These are phyloP conservation scores for Hycleus phaleratus DNA, from an alignment of 1,140 invertebrate species.

Conservation along the genomic window DNA sequence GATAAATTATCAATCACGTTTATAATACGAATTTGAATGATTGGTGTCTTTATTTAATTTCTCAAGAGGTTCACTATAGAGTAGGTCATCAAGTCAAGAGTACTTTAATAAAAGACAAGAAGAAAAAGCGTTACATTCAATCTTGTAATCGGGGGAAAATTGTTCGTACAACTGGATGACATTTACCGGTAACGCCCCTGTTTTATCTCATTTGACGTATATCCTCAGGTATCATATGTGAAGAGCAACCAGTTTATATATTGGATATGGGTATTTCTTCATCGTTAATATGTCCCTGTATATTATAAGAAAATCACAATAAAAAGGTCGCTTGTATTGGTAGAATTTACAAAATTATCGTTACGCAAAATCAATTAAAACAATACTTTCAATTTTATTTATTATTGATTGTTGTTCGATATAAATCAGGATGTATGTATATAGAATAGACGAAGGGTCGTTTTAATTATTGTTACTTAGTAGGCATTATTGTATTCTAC, in stretches of 20 bases:
- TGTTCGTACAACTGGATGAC: conserved; percentile 9
- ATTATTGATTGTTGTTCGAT: conserved; percentile 2
- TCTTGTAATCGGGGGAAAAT: neutral
- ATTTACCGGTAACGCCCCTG: conserved; percentile 13
- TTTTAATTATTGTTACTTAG: too few species aligned
- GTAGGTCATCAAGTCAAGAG: too few species aligned
- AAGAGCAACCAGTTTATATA: conserved; percentile 7
- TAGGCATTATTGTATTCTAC: neutral
- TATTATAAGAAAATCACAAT: too few species aligned
- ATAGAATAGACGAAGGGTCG: too few species aligned
- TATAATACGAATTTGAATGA: too few species aligned
- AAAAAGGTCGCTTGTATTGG: conserved; percentile 5
- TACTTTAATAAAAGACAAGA: too few species aligned
- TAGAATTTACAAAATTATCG: too few species aligned
- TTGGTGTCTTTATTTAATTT: too few species aligned
- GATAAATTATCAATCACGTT: too few species aligned
- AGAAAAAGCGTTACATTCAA: too few species aligned
- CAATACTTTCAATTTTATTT: neutral
- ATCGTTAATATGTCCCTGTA: neutral
- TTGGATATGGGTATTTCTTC: conserved; percentile 9
- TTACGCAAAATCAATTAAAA: too few species aligned
- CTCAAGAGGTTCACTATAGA: too few species aligned
- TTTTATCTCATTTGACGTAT: conserved; percentile 2
- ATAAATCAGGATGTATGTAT: neutral
- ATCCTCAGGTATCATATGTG: conserved; percentile 11